Base-by-base conservation (phyloP, 2,113 vertebrate genomes). In the Aegotheles bennettii region DNA sequence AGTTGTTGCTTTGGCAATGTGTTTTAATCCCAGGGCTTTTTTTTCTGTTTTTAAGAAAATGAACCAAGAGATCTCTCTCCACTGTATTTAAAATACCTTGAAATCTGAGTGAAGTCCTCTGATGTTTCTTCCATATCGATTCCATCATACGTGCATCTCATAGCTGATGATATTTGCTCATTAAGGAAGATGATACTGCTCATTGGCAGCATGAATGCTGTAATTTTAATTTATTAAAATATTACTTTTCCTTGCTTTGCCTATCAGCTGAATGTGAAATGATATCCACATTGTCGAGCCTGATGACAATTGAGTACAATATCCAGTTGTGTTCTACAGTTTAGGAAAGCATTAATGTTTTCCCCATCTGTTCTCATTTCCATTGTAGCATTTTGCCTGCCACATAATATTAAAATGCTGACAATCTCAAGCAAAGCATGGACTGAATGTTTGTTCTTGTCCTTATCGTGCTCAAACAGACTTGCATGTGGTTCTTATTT, bases 381-480 rank as follows among this genome's bases (percentile, higher is more conserved):
- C n/a, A 45, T n/a, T 93, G 73, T 33, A 79, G 81, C 2, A 3
- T 56, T 95, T 91, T 91, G 69, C 43, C 53, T 84, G 31, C 45
- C 43, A 29, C 36, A 21, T 40, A 79, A 53, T 57, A 79, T 29
- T 61, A 29, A 91, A 94, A 93, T 60, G 12, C 53, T 87, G 81
- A 79, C 54, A 65, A 47, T 79, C 53, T 76, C 31, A 60, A 84
- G 65, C 15, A 78, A 81, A 90, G 71, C 31, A 51, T 25, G 26
- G 61, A 33, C 48, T 89, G 40, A 89, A 69, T 84, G 53, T 95
- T 95, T 83, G n/a, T 38, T 75, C 53, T n/a, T 65, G 9, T 79
- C 80, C 69, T 96, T 94, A 91, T 54, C 74, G 47, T 69, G 57
- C 74, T 87, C 74, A 89, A 82, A 82, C 84, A 93, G 77, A 71